phyloP scores from a whole-genome alignment of 2,797 vertebrate genomes.

The Pseudocheirus occidentalis region DNA sequence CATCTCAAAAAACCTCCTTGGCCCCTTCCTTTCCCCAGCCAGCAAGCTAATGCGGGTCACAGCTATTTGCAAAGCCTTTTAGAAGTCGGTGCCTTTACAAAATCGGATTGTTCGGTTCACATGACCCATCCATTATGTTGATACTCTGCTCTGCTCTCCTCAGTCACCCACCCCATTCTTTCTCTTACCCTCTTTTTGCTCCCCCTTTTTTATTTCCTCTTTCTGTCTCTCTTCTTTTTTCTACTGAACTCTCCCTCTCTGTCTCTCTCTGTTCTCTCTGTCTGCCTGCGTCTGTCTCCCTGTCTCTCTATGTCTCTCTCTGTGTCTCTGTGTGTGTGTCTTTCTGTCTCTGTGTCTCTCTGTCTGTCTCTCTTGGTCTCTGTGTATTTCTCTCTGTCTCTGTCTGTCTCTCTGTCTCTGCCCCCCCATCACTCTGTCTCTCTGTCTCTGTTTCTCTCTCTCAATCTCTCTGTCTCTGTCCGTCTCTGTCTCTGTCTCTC shows the following conservation, averaged over 20 bases:
- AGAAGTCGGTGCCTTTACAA: not conserved
- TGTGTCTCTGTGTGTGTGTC: not conserved
- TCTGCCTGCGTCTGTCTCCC: not conserved
- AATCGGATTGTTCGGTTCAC: not conserved
- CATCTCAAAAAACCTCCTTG: slow-evolving; percentile 37
- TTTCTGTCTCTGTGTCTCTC: not conserved
- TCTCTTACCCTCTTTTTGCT: not conserved
- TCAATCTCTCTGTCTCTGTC: not conserved
- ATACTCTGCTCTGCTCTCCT: not conserved
- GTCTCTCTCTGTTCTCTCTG: not conserved
- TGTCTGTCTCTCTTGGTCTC: not conserved
- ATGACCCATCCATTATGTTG: not conserved
- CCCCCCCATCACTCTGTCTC: not conserved
- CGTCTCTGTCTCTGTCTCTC: not conserved
- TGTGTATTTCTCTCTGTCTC: not conserved
- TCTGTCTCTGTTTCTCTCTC: too few relatives aligned
- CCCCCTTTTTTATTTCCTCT: not conserved
- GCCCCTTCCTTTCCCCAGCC: slow-evolving; percentile 23
- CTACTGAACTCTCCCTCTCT: not conserved
- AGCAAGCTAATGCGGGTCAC: not conserved
- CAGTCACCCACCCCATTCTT: not conserved
- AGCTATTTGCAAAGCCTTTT: slow-evolving; percentile 43
- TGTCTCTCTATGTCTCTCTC: not conserved
- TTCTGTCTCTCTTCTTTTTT: not conserved
- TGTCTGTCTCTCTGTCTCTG: not conserved